phyloP scores from a whole-genome alignment of 2,113 vertebrate species.

The Hemiprocne comata region DNA sequence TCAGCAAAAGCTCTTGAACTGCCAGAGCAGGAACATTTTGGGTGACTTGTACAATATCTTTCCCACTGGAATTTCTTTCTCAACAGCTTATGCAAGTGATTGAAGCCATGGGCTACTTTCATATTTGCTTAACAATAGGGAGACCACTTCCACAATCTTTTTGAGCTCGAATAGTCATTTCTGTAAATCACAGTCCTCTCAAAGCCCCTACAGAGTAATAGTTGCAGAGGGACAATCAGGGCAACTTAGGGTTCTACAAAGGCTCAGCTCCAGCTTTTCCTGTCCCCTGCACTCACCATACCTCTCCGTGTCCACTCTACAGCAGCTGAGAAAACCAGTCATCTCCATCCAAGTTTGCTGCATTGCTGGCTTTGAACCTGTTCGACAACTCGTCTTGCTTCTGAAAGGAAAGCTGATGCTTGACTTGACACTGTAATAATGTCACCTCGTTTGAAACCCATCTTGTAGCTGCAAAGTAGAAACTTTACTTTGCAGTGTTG shows the following conservation, averaged over 20 bases:
- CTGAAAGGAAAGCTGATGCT: neutral
- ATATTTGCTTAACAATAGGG: neutral
- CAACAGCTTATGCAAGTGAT: neutral
- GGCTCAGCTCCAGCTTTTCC: neutral
- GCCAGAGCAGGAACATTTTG: neutral
- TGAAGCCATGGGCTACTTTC: neutral
- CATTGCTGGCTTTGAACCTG: neutral
- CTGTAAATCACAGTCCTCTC: neutral
- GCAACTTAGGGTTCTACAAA: neutral
- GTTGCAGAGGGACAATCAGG: accelerated
- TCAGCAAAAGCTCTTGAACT: neutral
- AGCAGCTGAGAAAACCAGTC: neutral
- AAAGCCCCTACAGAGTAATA: neutral
- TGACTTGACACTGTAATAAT: neutral
- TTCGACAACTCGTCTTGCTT: neutral
- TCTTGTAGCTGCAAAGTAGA: neutral
- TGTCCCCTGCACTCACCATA: neutral
- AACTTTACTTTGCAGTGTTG: neutral
- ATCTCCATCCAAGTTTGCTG: neutral
- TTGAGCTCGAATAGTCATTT: neutral
- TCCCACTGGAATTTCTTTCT: neutral
- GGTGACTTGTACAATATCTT: neutral
- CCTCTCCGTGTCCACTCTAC: neutral
- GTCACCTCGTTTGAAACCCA: neutral
- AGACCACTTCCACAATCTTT: neutral